Base-by-base conservation (phyloP, 2,888 invertebrate genomes). In the Pristionchus entomophagus region DNA sequence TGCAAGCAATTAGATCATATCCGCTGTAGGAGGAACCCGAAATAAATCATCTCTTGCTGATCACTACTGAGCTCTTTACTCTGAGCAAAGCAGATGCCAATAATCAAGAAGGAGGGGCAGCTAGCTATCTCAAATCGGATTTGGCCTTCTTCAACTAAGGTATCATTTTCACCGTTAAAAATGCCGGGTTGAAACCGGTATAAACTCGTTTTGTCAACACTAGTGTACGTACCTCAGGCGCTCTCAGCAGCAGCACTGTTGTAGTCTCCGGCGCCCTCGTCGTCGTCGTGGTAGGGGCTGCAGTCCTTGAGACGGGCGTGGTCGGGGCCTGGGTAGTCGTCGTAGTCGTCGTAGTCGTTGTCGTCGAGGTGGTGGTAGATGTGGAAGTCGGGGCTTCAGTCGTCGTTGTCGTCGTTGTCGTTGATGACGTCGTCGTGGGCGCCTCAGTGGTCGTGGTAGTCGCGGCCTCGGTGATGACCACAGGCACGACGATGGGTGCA, bases 351-450 rank as follows among this genome's bases (percentile, higher is more conserved):
- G 65, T 49, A 0, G 83, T 49, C 12, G 45, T 65, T 17, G 84
- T 84, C 19, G 82, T 82, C 2, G 82, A 59, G 0, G 80, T 35
- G 3, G 80, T 53, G 22, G 80, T 81, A 14, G 80, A n/a, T 0
- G 80, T 81, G 8, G 80, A n/a, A 17, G 77, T 69, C 12, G 59
- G 22, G 5, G 59, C 29, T 26, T 59, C n/a, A 59, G 41, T 69
- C 22, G 84, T 84, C 29, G 82, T 82, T 8, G 82, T 82, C 22
- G 80, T 69, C 35, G 77, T 78, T 14, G 78, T 78, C 29, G 78
- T 49, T n/a, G n/a, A n/a, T n/a, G n/a, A n/a, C 4, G 78, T 32
- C 8, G 80, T 80, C 22, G 49, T 26, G 51, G 80, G 38, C 41
- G 19, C 73, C 12, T 29, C 73, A n/a, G 41, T 41, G 26, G 73